Evolutionary conservation across 2,113 vertebrate species (phyloP).

Genomic region (Chlorodrepanis virens): DNA sequence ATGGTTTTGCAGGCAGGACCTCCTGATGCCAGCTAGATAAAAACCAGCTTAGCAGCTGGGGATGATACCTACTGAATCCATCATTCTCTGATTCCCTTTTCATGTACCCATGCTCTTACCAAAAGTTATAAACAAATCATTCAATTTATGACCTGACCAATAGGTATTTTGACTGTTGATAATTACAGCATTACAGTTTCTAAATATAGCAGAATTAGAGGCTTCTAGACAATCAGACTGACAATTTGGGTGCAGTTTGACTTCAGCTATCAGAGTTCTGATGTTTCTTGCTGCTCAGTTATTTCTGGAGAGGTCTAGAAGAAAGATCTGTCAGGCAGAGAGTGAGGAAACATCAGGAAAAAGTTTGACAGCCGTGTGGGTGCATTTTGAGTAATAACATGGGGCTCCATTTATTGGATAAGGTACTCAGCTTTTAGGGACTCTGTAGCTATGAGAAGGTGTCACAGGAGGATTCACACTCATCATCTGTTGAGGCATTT

Average conservation of each 20-base stretch:
- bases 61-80: neutral
- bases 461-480: neutral
- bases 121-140: neutral
- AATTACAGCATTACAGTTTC: neutral
- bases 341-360: neutral
- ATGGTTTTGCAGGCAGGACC: neutral
- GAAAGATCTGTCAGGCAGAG: neutral
- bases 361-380: neutral
- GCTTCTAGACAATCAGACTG: neutral
- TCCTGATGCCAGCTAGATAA: neutral
- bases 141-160: neutral
- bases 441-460: neutral
- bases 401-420: neutral
- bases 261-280: neutral
- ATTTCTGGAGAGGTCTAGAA: neutral
- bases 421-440: neutral
- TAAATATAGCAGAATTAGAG: neutral
- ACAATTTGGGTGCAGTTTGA: neutral
- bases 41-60: neutral
- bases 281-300: neutral
- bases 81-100: neutral
- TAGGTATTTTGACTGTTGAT: neutral
- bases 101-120: neutral
- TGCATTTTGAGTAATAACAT: neutral
- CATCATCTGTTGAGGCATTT: neutral